Percentiles rank a stretch among this genome's conserved stretches.
Conservation (phyloP, 1,140 invertebrate species). For the Whitmania pigra region DNA sequence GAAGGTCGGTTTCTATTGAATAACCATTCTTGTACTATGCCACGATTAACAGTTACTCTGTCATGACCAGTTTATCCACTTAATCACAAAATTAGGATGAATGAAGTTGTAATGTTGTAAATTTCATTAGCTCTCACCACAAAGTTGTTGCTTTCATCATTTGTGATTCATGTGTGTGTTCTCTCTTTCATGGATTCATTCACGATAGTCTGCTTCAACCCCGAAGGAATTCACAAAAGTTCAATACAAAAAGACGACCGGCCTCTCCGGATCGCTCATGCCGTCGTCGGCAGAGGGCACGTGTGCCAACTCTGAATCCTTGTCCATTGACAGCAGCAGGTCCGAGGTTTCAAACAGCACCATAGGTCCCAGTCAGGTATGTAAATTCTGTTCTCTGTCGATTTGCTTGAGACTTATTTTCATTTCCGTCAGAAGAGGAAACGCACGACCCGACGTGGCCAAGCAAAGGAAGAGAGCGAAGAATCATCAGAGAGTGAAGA, state of each 20-base stretch:
- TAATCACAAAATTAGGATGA: neutral
- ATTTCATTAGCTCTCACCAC: no score
- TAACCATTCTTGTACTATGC: neutral
- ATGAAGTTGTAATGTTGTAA: neutral
- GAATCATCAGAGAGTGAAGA: neutral
- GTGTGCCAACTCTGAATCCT: neutral
- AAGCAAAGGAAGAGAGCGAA: neutral
- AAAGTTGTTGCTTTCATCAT: neutral
- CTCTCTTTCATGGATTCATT: neutral
- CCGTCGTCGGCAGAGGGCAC: neutral
- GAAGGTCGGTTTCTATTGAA: conserved; percentile 27
- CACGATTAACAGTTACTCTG: conserved; percentile 8
- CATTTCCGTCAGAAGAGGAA: neutral
- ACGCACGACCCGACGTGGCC: neutral
- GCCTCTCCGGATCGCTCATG: conserved; percentile 10
- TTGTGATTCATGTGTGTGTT: neutral
- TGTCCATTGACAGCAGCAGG: neutral
- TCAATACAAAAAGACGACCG: conserved; percentile 4
- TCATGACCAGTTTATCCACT: neutral
- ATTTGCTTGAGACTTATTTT: no score
- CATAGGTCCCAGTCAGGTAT: neutral
- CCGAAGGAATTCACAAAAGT: conserved; percentile 16
- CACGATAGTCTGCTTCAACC: neutral
- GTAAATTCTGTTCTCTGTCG: neutral
- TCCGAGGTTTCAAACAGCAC: conserved; percentile 7